Evolutionary conservation across 2,797 vertebrate genomes (phyloP), one percentile per base, ranked within the genome.

Genomic region (Enteromius mattozi): DNA sequence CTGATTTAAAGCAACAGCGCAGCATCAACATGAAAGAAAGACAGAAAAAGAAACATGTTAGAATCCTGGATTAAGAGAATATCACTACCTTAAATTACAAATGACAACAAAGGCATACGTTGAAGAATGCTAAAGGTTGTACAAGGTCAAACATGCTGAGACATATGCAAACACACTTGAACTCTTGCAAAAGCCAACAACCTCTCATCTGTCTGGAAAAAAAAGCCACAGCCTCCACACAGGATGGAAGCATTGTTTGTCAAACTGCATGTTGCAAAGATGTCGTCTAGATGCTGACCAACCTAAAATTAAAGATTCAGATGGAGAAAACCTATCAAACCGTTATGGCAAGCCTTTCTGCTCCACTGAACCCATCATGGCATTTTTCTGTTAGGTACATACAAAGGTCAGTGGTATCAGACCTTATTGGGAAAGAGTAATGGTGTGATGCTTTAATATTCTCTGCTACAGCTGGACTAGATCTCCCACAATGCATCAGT

Each of bases 21-120:
- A 71, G 84, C 87, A 91, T 76, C 78, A 59, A 89, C 93, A 94
- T 94, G 90, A 84, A 92, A 90, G 85, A 89, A 80, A 93, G 61
- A 88, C 72, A 86, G 80, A 84, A 81, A 83, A 75, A 68, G 70
- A 79, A 80, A 6, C 2, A 40, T 30, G 87, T 94, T 91, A 92
- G 90, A 81, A 30, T 13, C 12, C 12, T 24, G 40, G 54, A 3
- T 78, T 6, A 19, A 59, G 72, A 61, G 0, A 45, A 24, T 54
- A 56, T 71, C 0, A 61, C 1, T 16, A 12, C 8, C 77, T 24
- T 56, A 66, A 80, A 68, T 56, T 9, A 54, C 0, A 24, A 59
- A 78, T 35, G 19, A 42, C 2, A 78, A 40, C 68, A 27, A n/a
- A 75, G 40, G 19, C 47, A 12, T 42, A 59, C 33, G 61, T 4